phyloP scores from a whole-genome alignment of 2,888 invertebrate genomes.

The Nezara viridula region DNA sequence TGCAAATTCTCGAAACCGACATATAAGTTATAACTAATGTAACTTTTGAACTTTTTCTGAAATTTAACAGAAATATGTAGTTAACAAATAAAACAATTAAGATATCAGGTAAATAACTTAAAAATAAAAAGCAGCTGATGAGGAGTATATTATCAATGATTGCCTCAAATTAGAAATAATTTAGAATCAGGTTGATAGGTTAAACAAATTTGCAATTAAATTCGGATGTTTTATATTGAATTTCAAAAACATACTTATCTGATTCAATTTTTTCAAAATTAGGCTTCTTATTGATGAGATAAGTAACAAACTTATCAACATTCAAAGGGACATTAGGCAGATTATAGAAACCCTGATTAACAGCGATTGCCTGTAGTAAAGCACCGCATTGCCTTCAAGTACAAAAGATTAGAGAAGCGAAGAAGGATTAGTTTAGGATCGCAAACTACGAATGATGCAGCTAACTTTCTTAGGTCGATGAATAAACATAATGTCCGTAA shows the following conservation, averaged over 20 bases:
- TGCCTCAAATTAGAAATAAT: background rate
- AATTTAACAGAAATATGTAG: background rate
- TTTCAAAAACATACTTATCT: constrained; percentile 67
- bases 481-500: too few species aligned
- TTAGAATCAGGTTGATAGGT: background rate
- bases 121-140: background rate
- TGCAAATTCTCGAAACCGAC: too few species aligned
- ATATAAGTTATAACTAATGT: too few species aligned
- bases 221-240: constrained; percentile 38
- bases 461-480: too few species aligned
- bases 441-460: too few species aligned
- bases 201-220: background rate
- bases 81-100: background rate
- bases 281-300: constrained; percentile 73
- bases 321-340: constrained; percentile 71
- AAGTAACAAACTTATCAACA: constrained; percentile 71
- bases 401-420: too few species aligned
- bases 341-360: constrained; percentile 72
- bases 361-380: constrained; percentile 72
- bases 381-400: too few species aligned
- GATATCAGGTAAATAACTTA: background rate
- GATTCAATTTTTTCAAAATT: constrained; percentile 71
- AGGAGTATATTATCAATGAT: background rate
- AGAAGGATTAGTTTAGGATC: too few species aligned
- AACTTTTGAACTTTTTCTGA: too few species aligned